Conservation (phyloP, 2,888 invertebrate species). For the Trichopoda pennipes region DNA sequence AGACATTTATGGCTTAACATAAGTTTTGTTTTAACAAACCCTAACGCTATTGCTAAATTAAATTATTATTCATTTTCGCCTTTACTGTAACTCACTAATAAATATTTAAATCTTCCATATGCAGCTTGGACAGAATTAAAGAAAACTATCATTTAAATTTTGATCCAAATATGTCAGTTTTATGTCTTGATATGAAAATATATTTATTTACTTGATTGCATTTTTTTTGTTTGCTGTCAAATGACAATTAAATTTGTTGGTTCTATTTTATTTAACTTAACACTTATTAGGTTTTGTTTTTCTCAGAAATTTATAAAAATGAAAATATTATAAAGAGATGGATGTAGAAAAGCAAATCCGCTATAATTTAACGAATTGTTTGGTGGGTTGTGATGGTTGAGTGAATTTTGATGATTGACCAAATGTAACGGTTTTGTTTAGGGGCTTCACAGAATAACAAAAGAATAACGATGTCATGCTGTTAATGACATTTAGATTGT, state of each 20-base stretch:
- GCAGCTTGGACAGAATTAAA: neutral
- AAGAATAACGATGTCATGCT: slow-evolving; percentile 62
- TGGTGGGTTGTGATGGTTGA: slow-evolving; percentile 12
- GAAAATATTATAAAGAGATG: neutral
- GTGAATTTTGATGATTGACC: slow-evolving; percentile 4
- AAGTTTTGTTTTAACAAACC: too few species aligned
- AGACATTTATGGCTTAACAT: too few species aligned
- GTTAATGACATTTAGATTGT: slow-evolving; percentile 68
- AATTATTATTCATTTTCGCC: neutral
- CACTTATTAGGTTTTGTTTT: slow-evolving; percentile 3
- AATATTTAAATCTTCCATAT: slow-evolving; percentile 5
- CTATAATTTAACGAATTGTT: slow-evolving; percentile 37
- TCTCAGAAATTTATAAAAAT: neutral
- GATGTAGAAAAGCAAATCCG: neutral
- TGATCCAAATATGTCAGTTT: slow-evolving; percentile 56
- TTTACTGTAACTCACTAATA: neutral
- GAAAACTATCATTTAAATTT: slow-evolving; percentile 13
- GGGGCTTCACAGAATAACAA: neutral
- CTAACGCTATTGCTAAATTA: too few species aligned
- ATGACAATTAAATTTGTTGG: slow-evolving; percentile 52
- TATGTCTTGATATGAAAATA: slow-evolving; percentile 22
- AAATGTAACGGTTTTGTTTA: slow-evolving; percentile 15
- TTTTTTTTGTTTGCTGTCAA: slow-evolving; percentile 34
- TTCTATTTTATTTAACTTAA: slow-evolving; percentile 48
- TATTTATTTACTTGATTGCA: slow-evolving; percentile 16